Base-by-base conservation (phyloP, 1,140 invertebrate species). In the Anastrepha obliqua region DNA sequence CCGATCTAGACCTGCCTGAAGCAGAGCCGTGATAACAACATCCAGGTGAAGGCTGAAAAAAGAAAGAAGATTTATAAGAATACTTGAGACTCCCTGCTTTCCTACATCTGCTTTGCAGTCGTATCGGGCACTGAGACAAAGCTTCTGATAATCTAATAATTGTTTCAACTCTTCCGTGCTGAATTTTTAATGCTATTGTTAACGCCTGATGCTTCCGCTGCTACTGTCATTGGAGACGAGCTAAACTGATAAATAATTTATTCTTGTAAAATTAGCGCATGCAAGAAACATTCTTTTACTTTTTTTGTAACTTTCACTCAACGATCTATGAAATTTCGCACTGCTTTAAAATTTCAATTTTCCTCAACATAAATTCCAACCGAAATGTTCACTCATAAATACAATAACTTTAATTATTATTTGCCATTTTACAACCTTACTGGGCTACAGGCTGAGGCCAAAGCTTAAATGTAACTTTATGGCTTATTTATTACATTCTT, bases 321-420 rank as follows among this genome's bases (percentile, higher is more conserved):
- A 29, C 29, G 29, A 29, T 5, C 15, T 47, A 4, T 44, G 42
- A 74, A 74, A 44, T 74, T 44, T 74, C 13, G 17, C 42, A 13
- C 67, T 17, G 67, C 67, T 74, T n/a, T 55, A 55, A 11, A 17
- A 81, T 55, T 81, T 81, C 44, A 81, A 81, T 81, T 81, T 81
- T 81, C 47, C 44, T 55, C 74, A 11, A 81, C 74, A 81, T 81
- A 81, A 81, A 81, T 55, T 81, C 20, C 20, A 81, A 81, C n/a
- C 51, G 47, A 51, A 29, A 81, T 81, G 47, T 42, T 55, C 47
- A n/a, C 17, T 55, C n/a, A 81, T 47, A 81, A 51, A 51, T 29
- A 29, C 29, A 29, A 29, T 17, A 42, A 81, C n/a, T 81, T 81
- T 81, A 81, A 81, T 81, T 55, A 81, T 81, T n/a, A 55, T 55